Conservation (phyloP, 2,113 vertebrate genomes). For the Nanger granti region DNA sequence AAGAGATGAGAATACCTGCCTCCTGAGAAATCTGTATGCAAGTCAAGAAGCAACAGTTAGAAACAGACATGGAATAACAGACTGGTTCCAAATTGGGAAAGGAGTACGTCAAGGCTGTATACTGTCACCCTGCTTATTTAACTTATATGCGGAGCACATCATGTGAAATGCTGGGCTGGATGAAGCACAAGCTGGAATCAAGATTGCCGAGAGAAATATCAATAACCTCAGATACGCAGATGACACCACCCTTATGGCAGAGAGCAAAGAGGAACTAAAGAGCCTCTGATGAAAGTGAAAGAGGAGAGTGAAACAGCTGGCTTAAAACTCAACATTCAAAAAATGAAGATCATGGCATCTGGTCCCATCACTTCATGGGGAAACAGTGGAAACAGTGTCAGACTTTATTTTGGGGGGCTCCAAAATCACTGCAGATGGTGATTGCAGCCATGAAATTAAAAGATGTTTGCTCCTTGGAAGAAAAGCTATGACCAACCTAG, state of each 20-base stretch:
- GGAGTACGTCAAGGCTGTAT: neutral
- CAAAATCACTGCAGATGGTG: neutral
- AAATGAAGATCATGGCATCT: neutral
- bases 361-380: neutral
- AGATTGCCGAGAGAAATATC: neutral
- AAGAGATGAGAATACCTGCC: neutral
- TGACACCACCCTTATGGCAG: neutral
- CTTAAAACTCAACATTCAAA: neutral
- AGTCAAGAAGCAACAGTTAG: neutral
- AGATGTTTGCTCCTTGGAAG: neutral
- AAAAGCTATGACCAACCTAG: neutral
- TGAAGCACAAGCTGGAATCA: neutral
- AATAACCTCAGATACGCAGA: neutral
- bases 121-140: neutral
- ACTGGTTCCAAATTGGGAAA: neutral
- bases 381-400: neutral
- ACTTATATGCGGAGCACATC: neutral
- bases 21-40: neutral
- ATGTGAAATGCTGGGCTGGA: neutral
- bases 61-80: neutral
- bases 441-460: neutral
- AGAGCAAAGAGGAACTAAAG: neutral
- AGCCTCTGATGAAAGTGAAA: neutral
- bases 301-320: neutral
- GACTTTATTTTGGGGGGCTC: neutral